A percentile compares a stretch with the other conserved stretches of the same genome.
These are phyloP conservation scores for Ceramica pisi DNA, from an alignment of 2,888 invertebrate genomes.

Conservation along the genomic window DNA sequence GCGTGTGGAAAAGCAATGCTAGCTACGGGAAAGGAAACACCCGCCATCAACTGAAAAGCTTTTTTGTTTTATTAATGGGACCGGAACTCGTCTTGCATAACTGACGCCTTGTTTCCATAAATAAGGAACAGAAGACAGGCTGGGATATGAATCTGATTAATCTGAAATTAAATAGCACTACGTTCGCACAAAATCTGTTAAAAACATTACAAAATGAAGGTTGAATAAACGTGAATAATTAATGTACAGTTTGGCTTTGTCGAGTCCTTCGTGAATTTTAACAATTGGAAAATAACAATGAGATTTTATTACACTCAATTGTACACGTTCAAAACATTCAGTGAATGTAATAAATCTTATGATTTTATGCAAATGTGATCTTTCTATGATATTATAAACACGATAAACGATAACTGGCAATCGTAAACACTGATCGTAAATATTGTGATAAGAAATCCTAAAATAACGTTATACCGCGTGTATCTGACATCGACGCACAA, in stretches of 20 bases:
- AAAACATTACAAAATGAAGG: slow-evolving; percentile 31
- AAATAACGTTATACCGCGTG: slow-evolving; percentile 27
- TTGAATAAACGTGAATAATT: slow-evolving; percentile 43
- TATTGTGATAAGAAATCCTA: slow-evolving; percentile 30
- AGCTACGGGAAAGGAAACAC: slow-evolving; percentile 44
- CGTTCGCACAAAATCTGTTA: slow-evolving; percentile 7
- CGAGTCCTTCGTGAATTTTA: slow-evolving; percentile 33
- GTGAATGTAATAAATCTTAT: slow-evolving; percentile 19
- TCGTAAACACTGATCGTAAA: slow-evolving; percentile 21
- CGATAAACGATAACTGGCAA: slow-evolving; percentile 35
- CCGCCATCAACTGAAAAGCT: slow-evolving; percentile 40
- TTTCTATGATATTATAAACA: slow-evolving; percentile 22
- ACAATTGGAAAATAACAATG: slow-evolving; percentile 35
- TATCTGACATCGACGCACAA: no score
- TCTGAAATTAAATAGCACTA: background rate
- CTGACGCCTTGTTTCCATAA: slow-evolving; percentile 15
- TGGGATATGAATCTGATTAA: slow-evolving; percentile 19
- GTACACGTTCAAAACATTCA: slow-evolving; percentile 9
- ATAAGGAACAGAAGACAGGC: slow-evolving; percentile 9
- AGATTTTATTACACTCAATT: slow-evolving; percentile 31
- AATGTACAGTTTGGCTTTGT: slow-evolving; percentile 30
- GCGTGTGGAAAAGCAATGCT: slow-evolving; percentile 38
- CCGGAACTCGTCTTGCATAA: slow-evolving; percentile 47
- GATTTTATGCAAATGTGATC: slow-evolving; percentile 29
- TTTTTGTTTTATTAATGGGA: slow-evolving; percentile 37